These are phyloP conservation scores for Odontocolon sp. DNA, from an alignment of 2,888 invertebrate species.

Conservation along the genomic window DNA sequence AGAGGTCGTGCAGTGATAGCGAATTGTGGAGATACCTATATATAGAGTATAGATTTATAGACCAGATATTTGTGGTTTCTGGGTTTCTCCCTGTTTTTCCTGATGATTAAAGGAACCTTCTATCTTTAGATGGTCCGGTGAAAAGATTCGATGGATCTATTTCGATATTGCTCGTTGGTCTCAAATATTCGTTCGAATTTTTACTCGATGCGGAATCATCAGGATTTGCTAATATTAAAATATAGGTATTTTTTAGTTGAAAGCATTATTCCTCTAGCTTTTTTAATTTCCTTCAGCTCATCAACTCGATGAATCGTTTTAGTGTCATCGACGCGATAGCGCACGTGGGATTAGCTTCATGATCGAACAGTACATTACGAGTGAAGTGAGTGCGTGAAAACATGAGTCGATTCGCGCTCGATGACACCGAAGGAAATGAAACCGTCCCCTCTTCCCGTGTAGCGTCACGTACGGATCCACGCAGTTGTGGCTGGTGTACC, in stretches of 20 bases:
- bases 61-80: conserved; percentile 4
- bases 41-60: not conserved
- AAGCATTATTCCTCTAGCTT: not conserved
- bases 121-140: not conserved
- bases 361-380: conserved; percentile 12
- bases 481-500: conserved; percentile 36
- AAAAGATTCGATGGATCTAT: conserved; percentile 15
- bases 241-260: too few species aligned
- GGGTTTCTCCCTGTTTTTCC: conserved; percentile 7
- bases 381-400: conserved; percentile 41
- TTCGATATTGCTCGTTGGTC: conserved; percentile 6
- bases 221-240: too few species aligned
- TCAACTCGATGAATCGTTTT: conserved; percentile 11
- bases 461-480: conserved; percentile 27
- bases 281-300: conserved; percentile 33
- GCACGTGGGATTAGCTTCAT: conserved; percentile 29
- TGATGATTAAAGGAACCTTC: conserved; percentile 6
- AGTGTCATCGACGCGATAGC: conserved; percentile 26
- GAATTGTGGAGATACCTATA: not conserved
- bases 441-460: conserved; percentile 51
- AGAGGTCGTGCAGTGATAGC: conserved; percentile 23
- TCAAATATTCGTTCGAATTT: too few species aligned
- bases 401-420: conserved; percentile 54
- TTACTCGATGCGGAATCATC: too few species aligned
- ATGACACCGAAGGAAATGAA: conserved; percentile 66